Conservation (phyloP, 1,140 invertebrate genomes). For the Musca vetustissima region DNA sequence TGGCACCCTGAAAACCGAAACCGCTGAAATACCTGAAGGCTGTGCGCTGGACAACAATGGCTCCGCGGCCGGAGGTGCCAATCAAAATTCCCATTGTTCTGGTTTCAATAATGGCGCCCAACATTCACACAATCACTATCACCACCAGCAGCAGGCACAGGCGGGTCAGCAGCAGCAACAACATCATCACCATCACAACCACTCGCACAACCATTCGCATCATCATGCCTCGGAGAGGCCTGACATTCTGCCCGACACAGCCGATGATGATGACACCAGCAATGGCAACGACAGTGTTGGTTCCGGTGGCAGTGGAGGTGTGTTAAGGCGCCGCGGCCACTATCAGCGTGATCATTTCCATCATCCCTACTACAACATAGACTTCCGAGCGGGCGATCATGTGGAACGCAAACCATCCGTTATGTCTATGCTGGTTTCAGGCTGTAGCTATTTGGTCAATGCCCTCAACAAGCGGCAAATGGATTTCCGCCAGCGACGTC, state of each 20-base stretch:
- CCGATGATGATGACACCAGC: constrained; percentile 26
- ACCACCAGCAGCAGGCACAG: constrained; percentile 5
- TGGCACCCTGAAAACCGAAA: constrained; percentile 40
- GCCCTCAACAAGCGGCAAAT: constrained; percentile 59
- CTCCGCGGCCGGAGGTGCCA: not conserved
- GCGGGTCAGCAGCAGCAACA: constrained; percentile 16
- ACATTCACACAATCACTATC: constrained; percentile 9
- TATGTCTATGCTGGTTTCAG: constrained; percentile 62
- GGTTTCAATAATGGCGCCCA: constrained; percentile 10
- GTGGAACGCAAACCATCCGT: constrained; percentile 62
- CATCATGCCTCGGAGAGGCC: constrained; percentile 42
- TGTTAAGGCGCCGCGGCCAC: not conserved
- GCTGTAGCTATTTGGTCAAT: constrained; percentile 59
- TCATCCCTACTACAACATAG: constrained; percentile 32
- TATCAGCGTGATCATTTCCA: constrained; percentile 22
- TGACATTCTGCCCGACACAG: constrained; percentile 52
- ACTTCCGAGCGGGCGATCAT: constrained; percentile 39
- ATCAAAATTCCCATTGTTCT: constrained; percentile 3
- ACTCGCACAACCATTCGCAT: constrained; percentile 5
- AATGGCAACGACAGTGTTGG: constrained; percentile 8
- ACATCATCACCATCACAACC: constrained; percentile 8
- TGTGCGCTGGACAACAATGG: not conserved
- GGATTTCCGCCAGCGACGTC: constrained; percentile 50
- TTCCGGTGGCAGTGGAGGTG: not conserved
- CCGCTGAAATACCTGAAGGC: constrained; percentile 24